Conservation (phyloP, 2,113 vertebrate species). For the Cervus canadensis region DNA sequence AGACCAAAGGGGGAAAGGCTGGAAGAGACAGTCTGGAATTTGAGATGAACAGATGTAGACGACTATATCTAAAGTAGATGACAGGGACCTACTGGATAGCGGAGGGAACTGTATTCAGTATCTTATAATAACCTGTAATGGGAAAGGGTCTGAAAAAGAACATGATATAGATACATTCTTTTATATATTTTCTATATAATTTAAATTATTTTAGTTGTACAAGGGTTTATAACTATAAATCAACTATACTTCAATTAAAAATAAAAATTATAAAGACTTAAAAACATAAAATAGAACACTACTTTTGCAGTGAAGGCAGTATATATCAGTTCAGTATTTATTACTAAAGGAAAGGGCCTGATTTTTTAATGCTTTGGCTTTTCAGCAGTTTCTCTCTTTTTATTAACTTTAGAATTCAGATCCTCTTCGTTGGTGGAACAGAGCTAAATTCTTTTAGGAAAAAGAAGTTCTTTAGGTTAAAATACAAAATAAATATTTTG, state of each 20-base stretch:
- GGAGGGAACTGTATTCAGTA: neutral
- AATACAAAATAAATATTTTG: neutral
- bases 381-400: neutral
- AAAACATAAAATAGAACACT: neutral
- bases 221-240: neutral
- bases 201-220: neutral
- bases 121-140: neutral
- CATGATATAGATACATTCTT: neutral
- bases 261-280: neutral
- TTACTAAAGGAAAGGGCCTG: neutral
- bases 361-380: neutral
- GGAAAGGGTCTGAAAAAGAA: neutral
- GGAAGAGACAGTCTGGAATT: neutral
- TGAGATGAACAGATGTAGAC: neutral
- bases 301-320: neutral
- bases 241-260: neutral
- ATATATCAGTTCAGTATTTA: neutral
- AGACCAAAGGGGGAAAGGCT: neutral
- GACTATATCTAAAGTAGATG: neutral
- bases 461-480: neutral
- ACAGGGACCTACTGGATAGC: neutral
- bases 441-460: neutral
- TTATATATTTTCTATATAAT: neutral
- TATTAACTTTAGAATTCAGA: neutral
- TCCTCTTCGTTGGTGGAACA: neutral